A percentile compares a stretch with the other conserved stretches of the same genome.
Conservation (phyloP, 35 echinoderm and acorn worm species). For the Amphiura filiformis region DNA sequence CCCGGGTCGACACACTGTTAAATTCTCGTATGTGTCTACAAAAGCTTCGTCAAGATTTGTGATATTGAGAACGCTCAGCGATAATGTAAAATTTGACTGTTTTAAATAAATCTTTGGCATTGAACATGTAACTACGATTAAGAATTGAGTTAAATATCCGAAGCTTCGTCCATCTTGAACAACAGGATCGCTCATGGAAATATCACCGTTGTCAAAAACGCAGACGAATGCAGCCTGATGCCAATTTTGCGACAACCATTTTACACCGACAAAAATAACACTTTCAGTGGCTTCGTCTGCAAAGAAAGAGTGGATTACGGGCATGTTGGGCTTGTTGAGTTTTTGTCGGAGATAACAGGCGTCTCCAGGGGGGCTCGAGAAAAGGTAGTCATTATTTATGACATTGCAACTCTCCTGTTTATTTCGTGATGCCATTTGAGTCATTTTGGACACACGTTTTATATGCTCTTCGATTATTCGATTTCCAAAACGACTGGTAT, state of each 20-base stretch:
- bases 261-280: conserved; percentile 62
- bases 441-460: too few species aligned
- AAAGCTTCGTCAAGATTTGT: too few species aligned
- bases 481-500: too few species aligned
- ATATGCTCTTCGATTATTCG: too few species aligned
- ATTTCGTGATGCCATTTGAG: too few species aligned
- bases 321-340: conserved; percentile 42
- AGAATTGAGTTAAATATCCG: conserved; percentile 68
- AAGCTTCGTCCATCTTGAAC: conserved; percentile 71
- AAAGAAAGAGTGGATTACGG: conserved; percentile 73
- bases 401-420: too few species aligned
- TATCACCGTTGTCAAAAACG: conserved; percentile 24
- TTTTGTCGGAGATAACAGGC: conserved; percentile 63
- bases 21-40: conserved; percentile 54
- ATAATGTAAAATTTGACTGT: too few species aligned
- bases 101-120: too few species aligned
- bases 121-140: conserved; percentile 69
- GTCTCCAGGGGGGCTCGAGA: not conserved
- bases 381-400: too few species aligned
- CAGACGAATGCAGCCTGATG: conserved; percentile 41
- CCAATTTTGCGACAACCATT: conserved; percentile 38
- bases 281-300: conserved; percentile 44
- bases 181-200: too few species aligned
- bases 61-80: conserved; percentile 27
- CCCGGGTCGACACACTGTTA: conserved; percentile 70